Base-by-base conservation (phyloP, 2,888 invertebrate species). In the Acholoe squamosa region DNA sequence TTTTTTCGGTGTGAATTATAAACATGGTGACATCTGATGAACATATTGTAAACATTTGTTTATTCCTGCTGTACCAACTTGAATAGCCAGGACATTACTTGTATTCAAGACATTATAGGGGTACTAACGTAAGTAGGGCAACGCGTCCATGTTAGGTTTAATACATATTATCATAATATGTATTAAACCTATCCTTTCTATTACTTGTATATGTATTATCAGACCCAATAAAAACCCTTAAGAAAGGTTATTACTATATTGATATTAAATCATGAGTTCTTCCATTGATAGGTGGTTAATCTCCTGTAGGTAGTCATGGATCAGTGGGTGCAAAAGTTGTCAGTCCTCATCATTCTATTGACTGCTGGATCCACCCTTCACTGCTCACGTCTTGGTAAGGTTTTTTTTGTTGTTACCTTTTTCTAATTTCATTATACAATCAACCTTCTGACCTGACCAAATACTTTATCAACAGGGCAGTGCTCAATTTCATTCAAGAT, bases 301-400 rank as follows among this genome's bases (percentile, higher is more conserved):
- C 12, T 19, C 5, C 14, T 3, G 3, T 61, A 19, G 14, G 76
- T 14, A 5, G 31, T 25, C 28, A 80, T 86, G 86, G 86, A 86
- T 28, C 86, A 86, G 56, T 86, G 86, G 86, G 28, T 86, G 31
- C 86, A 86, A 54, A 86, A 86, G 86, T 25, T 86, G 14, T 52
- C 86, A 12, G 10, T 54, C 14, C 12, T 86, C 14, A 54, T 86
- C 28, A 28, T 86, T 54, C 31, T 86, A 19, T 19, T 86, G 31
- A 86, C 86, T 16, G 52, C 54, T 19, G 86, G 28, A n/a, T 5
- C 33, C 16, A 28, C 54, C 0, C 52, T 86, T 10, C 31, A 86
- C 19, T 25, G 52, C 25, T 54, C 56, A 12, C 19, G 54, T 10
- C 25, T n/a, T 28, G 86, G 86, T 86, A 54, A 54, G 86, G 14